phyloP scores from a whole-genome alignment of 64 coral and sea anemone species.

The Actinia equina region DNA sequence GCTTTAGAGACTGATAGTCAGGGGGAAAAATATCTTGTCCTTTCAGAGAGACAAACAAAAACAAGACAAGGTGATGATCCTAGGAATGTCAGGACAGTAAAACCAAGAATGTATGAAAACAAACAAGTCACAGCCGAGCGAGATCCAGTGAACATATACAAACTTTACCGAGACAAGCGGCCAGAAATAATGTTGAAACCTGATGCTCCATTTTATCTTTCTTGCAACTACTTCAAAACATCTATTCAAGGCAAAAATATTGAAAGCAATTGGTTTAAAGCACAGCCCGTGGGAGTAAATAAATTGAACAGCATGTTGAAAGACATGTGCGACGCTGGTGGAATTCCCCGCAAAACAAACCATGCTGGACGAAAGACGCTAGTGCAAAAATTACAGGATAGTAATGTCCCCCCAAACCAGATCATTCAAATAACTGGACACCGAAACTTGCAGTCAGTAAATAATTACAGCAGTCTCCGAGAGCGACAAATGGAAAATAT shows the following conservation, averaged over 20 bases:
- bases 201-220: slow-evolving; percentile 42
- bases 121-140: slow-evolving; percentile 27
- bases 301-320: slow-evolving; percentile 46
- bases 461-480: slow-evolving; percentile 16
- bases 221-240: slow-evolving; percentile 37
- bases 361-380: slow-evolving; percentile 12
- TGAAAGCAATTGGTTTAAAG: not conserved
- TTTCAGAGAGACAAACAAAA: slow-evolving; percentile 38
- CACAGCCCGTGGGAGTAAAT: slow-evolving; percentile 4
- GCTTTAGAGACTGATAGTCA: slow-evolving; percentile 22
- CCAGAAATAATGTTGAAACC: slow-evolving; percentile 35
- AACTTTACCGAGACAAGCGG: slow-evolving; percentile 43
- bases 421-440: slow-evolving; percentile 39
- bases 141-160: slow-evolving; percentile 49
- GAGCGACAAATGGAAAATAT: too few relatives aligned
- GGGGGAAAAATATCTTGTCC: slow-evolving; percentile 31
- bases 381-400: slow-evolving; percentile 26
- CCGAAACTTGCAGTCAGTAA: slow-evolving; percentile 35
- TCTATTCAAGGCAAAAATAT: slow-evolving; percentile 14
- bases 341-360: slow-evolving; percentile 28
- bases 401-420: slow-evolving; percentile 29
- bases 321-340: not conserved
- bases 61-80: slow-evolving; percentile 29
- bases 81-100: slow-evolving; percentile 19
- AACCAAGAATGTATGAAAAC: slow-evolving; percentile 38